These are phyloP conservation scores for Tachysurus vachellii DNA, from an alignment of 2,113 vertebrate genomes.

Conservation along the genomic window DNA sequence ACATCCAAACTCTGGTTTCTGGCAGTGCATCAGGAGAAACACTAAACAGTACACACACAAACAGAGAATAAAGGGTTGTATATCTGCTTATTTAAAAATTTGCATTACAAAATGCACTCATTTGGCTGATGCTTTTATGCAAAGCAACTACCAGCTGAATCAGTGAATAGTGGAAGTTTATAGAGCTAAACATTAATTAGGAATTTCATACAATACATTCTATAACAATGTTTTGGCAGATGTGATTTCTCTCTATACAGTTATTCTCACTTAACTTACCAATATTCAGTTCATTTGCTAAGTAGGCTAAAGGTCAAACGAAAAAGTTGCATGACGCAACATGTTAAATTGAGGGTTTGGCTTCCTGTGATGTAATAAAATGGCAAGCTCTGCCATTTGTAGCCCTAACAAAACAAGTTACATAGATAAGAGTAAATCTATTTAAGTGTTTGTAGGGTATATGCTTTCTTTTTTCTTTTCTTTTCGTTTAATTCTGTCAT, in stretches of 20 bases:
- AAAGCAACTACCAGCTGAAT: neutral
- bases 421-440: neutral
- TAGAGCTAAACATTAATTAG: neutral
- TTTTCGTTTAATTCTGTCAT: neutral
- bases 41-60: neutral
- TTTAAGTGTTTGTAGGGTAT: neutral
- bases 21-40: neutral
- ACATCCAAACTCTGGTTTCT: neutral
- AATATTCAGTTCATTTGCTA: neutral
- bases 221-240: neutral
- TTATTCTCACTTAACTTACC: neutral
- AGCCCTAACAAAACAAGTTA: neutral
- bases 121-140: neutral
- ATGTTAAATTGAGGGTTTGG: neutral
- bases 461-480: neutral
- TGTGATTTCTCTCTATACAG: neutral
- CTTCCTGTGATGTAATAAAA: slow-evolving; percentile 23
- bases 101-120: neutral
- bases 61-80: neutral
- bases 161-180: neutral
- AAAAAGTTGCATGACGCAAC: neutral
- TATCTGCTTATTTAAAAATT: neutral
- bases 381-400: neutral
- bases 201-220: neutral
- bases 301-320: slow-evolving; percentile 1